A percentile compares a stretch with the other conserved stretches of the same genome.
These are phyloP conservation scores for Wiebesia pumilae DNA, from an alignment of 1,140 invertebrate genomes.

Conservation along the genomic window DNA sequence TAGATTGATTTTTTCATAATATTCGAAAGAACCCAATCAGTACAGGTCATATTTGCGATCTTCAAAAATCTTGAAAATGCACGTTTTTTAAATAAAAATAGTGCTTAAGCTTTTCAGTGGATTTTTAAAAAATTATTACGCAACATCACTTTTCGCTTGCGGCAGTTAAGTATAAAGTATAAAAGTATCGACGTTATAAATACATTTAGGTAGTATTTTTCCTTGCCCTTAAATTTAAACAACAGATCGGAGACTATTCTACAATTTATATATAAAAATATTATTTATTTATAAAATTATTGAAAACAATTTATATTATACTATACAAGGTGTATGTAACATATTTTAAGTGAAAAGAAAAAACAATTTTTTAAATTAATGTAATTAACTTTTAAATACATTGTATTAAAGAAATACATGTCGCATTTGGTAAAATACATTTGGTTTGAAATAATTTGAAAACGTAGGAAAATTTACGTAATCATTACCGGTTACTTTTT, in stretches of 20 bases:
- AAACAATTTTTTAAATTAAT: too few species aligned
- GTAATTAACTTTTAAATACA: not conserved
- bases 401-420: not conserved
- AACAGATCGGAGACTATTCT: not conserved
- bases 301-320: too few species aligned
- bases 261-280: not conserved
- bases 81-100: not conserved
- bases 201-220: not conserved
- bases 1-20: slow-evolving; percentile 24
- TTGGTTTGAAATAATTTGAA: not conserved
- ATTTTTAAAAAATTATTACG: not conserved
- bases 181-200: not conserved
- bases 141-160: not conserved
- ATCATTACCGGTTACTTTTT: not conserved
- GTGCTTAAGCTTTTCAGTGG: not conserved
- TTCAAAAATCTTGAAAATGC: slow-evolving; percentile 12
- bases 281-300: too few species aligned
- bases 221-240: not conserved
- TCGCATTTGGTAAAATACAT: not conserved
- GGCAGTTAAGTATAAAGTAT: not conserved
- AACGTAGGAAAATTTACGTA: not conserved
- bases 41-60: slow-evolving; percentile 11
- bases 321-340: too few species aligned
- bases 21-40: slow-evolving; percentile 11
- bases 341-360: too few species aligned